Evolutionary conservation across 2,888 invertebrate genomes (phyloP), one percentile per base, ranked within the genome.

Genomic region (Laspeyria flexula): DNA sequence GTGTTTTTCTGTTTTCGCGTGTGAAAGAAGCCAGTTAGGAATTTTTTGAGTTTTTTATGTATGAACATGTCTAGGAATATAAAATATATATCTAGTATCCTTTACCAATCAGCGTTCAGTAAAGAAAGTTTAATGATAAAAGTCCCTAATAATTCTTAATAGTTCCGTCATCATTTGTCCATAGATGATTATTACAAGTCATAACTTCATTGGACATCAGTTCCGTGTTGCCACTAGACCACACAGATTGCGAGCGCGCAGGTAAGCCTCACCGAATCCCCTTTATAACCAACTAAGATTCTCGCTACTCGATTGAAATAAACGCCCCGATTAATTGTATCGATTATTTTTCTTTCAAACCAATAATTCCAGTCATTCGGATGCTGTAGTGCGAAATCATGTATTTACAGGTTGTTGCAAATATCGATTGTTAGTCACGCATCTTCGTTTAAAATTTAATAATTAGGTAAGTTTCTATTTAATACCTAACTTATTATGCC

Each of bases 201-300:
- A 43, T 45, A 43, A 44, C 60, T 53, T 58, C 63, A 60, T 54
- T 54, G 47, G 70, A 50, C 55, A 63, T 55, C 56, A 62, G 63
- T 68, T 55, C 62, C 55, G 52, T 52, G 53, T 60, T 53, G 56
- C 62, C 60, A 66, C 58, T 52, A 73, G 85, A 85, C 85, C 85
- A 85, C 85, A 85, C 85, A 83, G 60, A 74, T 44, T 53, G 75
- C 64, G 71, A 58, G 37, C 23, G 67, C 71, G 77, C 85, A 84
- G 83, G 84, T 82, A 84, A 56, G 49, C 65, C 52, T 51, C 55
- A 65, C 60, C 43, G 56, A 59, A 56, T 60, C 34, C 34, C 52
- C 51, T 71, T 59, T 39, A 57, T 47, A 46, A 50, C 51, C 53
- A 42, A 30, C 23, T 41, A n/a, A 47, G 49, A 53, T 43, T 34